phyloP scores from a whole-genome alignment of 2,113 vertebrate genomes.

The Fulmarus glacialis region DNA sequence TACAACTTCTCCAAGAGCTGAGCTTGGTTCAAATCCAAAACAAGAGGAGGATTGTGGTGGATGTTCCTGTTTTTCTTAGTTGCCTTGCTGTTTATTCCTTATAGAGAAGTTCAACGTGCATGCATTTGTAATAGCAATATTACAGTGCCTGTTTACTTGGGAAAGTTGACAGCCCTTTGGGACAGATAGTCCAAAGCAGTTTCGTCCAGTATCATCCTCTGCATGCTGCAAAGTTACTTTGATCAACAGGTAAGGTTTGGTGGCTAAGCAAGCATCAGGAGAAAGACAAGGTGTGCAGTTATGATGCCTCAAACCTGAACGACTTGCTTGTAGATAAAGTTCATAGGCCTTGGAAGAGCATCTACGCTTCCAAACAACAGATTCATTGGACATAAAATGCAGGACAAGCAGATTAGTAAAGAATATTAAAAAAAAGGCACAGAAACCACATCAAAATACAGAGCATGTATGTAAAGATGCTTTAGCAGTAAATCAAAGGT shows the following conservation, averaged over 20 bases:
- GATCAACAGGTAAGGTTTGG: not conserved
- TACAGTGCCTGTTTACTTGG: not conserved
- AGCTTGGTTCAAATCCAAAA: not conserved
- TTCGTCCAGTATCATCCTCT: not conserved
- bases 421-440: not conserved
- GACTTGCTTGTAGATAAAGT: not conserved
- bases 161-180: not conserved
- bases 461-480: not conserved
- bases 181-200: not conserved
- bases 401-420: not conserved
- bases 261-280: not conserved
- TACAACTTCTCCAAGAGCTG: not conserved
- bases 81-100: not conserved
- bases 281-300: not conserved
- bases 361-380: not conserved
- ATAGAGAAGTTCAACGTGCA: not conserved
- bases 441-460: not conserved
- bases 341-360: not conserved
- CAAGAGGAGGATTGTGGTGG: not conserved
- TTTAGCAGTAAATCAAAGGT: not conserved
- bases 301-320: not conserved
- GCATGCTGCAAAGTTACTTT: not conserved
- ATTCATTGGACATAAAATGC: rapidly evolving
- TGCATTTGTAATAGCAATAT: not conserved
- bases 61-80: not conserved